Percentiles rank a stretch among this genome's conserved stretches.
phyloP scores from a whole-genome alignment of 2,888 invertebrate genomes.

The Crioceris asparagi region DNA sequence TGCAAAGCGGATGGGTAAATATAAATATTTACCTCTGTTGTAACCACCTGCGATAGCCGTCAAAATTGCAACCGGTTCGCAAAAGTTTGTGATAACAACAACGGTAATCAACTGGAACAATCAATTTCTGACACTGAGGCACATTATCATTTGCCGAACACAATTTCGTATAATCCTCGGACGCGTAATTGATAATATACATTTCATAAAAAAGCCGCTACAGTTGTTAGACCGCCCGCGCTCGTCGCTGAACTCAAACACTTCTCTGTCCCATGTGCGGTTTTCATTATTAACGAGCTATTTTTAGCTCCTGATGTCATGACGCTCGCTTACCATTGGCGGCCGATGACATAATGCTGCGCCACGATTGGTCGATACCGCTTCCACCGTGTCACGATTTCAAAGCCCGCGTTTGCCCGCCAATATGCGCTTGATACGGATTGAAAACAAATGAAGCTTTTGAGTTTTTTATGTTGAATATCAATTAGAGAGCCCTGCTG shows the following conservation, averaged over 20 bases:
- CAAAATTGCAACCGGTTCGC: slow-evolving; percentile 27
- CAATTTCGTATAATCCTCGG: slow-evolving; percentile 28
- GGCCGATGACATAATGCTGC: slow-evolving; percentile 27
- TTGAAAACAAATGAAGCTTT: slow-evolving; percentile 27
- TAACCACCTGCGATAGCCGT: slow-evolving; percentile 34
- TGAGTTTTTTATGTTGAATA: too few relatives aligned
- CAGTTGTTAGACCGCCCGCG: slow-evolving; percentile 28
- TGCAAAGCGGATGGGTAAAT: too few relatives aligned
- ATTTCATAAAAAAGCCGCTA: slow-evolving; percentile 31
- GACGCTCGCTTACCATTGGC: slow-evolving; percentile 24
- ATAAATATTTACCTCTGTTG: slow-evolving; percentile 34
- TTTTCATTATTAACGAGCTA: slow-evolving; percentile 33
- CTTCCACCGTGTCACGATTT: slow-evolving; percentile 25
- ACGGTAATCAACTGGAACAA: slow-evolving; percentile 24
- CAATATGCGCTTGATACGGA: slow-evolving; percentile 27
- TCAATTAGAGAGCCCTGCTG: too few relatives aligned
- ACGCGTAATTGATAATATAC: slow-evolving; percentile 33
- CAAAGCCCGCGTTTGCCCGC: slow-evolving; percentile 27
- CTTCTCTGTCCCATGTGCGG: slow-evolving; percentile 32
- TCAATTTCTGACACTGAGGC: slow-evolving; percentile 29
- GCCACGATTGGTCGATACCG: slow-evolving; percentile 26
- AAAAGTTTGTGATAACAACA: slow-evolving; percentile 25
- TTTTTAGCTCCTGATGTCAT: slow-evolving; percentile 36
- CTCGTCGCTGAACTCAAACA: slow-evolving; percentile 35
- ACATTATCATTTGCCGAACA: slow-evolving; percentile 29